Base-by-base conservation (phyloP, 1,140 invertebrate genomes). In the Lepidurus couesii region DNA sequence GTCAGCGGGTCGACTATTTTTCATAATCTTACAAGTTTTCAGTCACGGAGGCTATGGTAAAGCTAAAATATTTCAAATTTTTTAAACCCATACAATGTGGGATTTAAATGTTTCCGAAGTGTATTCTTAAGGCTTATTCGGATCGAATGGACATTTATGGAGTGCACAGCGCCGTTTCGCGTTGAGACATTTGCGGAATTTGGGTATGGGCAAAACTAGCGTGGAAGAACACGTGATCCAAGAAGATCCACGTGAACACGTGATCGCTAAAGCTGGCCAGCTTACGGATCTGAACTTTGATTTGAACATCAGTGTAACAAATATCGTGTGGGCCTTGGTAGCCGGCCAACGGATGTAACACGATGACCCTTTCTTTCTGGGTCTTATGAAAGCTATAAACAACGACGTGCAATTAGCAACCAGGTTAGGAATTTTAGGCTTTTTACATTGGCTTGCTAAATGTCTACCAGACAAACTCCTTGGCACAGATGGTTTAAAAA, bases 321-420 rank as follows among this genome's bases (percentile, higher is more conserved):
- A 93, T 84, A 88, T 91, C 5, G 84, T 94, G 1, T 93, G 92
- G 90, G 86, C 86, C 44, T 87, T 93, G 81, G 86, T 92, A 1
- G 90, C 91, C 45, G 91, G 91, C 1, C 86, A 84, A 76, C 76
- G 85, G 42, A 84, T 85, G 47, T 81, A 83, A 4, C 84, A 86
- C 80, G 78, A 84, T 26, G 83, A 86, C 73, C 80, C 81, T 0
- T 81, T 81, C 74, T 76, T 83, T 47, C 13, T 43, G 53, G 24
- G 80, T 26, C 34, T 79, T 8, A 24, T 79, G 13, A 21, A 78
- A 44, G 34, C 75, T 9, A 47, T 76, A 16, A 76, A 76, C 21
- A 42, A 42, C 43, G 43, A 76, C 21, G 3, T 76, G 13, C 75
- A 76, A 44, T 9, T 45, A 44, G 34, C 42, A 9, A 47, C 43